phyloP scores from a whole-genome alignment of 1,140 invertebrate genomes.

The Halictus rubicundus region DNA sequence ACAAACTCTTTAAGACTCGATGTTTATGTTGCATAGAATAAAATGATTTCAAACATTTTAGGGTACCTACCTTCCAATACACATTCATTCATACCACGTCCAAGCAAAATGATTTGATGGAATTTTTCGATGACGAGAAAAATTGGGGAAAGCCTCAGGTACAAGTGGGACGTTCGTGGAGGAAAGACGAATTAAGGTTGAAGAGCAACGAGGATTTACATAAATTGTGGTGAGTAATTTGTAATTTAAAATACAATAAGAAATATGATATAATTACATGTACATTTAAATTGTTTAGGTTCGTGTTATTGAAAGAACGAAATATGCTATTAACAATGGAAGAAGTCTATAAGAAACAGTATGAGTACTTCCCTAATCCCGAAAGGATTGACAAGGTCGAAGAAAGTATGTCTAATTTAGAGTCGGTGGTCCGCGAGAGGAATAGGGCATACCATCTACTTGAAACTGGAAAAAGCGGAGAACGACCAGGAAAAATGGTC shows the following conservation, averaged over 20 bases:
- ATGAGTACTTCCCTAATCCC: conserved; percentile 92
- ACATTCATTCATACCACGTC: conserved; percentile 77
- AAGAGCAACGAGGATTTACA: conserved; percentile 98
- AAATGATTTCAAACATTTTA: conserved; percentile 12
- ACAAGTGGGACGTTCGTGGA: conserved; percentile 94
- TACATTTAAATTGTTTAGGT: conserved; percentile 81
- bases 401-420: conserved; percentile 97
- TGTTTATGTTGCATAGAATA: background rate
- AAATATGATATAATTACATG: conserved; percentile 4
- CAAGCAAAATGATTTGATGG: conserved; percentile 84
- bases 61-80: conserved; percentile 15
- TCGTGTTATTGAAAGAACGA: conserved; percentile 95
- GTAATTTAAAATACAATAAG: background rate
- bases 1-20: too few species aligned
- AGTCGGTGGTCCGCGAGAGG: conserved; percentile 94
- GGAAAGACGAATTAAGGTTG: conserved; percentile 93
- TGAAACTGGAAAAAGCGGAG: conserved; percentile 93
- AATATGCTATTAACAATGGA: conserved; percentile 99
- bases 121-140: conserved; percentile 95
- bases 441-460: conserved; percentile 94
- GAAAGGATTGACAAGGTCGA: conserved; percentile 97
- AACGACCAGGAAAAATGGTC: conserved; percentile 84
- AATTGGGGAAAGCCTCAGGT: conserved; percentile 92
- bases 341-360: conserved; percentile 86
- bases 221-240: conserved; percentile 92